phyloP scores from a whole-genome alignment of 2,113 vertebrate genomes.

The Poeciliopsis turrubarensis region DNA sequence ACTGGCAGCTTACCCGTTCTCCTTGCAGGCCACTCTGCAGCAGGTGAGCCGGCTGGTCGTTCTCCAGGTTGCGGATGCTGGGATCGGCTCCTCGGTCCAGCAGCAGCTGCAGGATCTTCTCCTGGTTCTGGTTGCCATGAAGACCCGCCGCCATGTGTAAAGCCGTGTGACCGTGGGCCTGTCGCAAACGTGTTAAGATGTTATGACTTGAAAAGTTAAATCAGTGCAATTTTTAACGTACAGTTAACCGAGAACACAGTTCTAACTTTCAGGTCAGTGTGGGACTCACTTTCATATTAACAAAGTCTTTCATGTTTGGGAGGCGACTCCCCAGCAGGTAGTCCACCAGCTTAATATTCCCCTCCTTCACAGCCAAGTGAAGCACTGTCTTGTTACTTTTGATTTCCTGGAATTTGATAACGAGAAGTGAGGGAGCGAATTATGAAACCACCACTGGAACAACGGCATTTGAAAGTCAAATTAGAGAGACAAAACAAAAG shows the following conservation, averaged over 20 bases:
- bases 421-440: conserved; percentile 20
- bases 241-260: not conserved
- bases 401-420: conserved; percentile 82
- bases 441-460: conserved; percentile 40
- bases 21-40: conserved; percentile 83
- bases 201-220: conserved; percentile 15
- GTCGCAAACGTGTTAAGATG: conserved; percentile 1
- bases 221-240: not conserved
- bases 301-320: conserved; percentile 81
- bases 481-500: conserved; percentile 34
- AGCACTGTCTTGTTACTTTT: conserved; percentile 91
- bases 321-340: conserved; percentile 81
- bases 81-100: conserved; percentile 86
- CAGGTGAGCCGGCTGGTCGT: conserved; percentile 88
- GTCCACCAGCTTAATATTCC: conserved; percentile 84
- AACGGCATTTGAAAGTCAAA: conserved; percentile 19
- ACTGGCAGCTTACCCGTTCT: conserved; percentile 80
- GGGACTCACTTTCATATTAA: conserved; percentile 89
- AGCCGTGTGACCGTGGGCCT: conserved; percentile 93
- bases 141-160: conserved; percentile 93
- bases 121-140: conserved; percentile 81
- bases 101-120: conserved; percentile 83
- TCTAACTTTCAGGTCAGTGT: conserved; percentile 19
- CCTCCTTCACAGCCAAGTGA: conserved; percentile 90
- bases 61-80: conserved; percentile 89